Evolutionary conservation across 2,888 invertebrate species (phyloP), one percentile per base, ranked within the genome.

Genomic region (Opisthograptis luteolata): DNA sequence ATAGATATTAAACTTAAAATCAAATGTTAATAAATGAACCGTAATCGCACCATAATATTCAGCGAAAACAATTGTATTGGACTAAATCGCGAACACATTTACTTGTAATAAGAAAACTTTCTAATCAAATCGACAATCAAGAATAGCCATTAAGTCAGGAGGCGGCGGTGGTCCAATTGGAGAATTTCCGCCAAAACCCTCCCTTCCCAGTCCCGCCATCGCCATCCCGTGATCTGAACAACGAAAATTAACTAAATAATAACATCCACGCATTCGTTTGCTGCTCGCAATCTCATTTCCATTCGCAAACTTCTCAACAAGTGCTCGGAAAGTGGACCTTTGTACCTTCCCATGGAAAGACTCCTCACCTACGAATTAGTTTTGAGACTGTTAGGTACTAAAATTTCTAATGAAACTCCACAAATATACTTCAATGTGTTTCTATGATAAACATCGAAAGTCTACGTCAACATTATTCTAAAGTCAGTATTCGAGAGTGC

Each of bases 161-260:
- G 66, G 62, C 63, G 65, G 69, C 62, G 58, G 58, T 59, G 56
- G 60, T 63, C 58, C 60, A 64, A 58, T 56, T 64, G 55, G 67
- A 71, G 69, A 81, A 79, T 81, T 77, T 81, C 84, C 82, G 78
- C 61, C 66, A 55, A 65, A 69, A 62, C 60, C 58, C 53, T 55
- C 60, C 49, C 62, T 54, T 44, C 57, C 30, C 62, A n/a, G n/a
- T 3, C 25, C 14, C 27, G 9, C 9, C 27, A 5, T 8, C 8
- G 58, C 59, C 63, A 10, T 1, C 27, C 50, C 36, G 60, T 62
- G 61, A 83, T 82, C 77, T 75, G 68, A 69, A 78, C 76, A 82
- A 81, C 76, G 76, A 69, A 75, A 79, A 76, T 75, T 66, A 69
- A 65, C 66, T 68, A 51, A 55, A 67, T 62, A 66, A 64, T 64